phyloP scores from a whole-genome alignment of 2,113 vertebrate species.

The Pomatorhinus ruficollis region DNA sequence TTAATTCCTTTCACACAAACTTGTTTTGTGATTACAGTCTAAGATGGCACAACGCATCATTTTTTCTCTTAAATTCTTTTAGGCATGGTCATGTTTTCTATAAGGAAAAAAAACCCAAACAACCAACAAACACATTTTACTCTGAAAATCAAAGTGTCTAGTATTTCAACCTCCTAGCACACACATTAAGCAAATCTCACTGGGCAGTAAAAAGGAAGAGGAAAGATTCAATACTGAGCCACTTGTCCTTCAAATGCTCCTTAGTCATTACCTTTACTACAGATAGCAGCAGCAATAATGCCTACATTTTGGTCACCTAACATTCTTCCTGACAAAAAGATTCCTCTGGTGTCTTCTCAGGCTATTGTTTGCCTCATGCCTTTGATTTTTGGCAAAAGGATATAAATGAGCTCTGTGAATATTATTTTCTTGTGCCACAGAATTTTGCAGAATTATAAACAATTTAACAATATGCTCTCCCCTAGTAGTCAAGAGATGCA shows the following conservation, averaged over 20 bases:
- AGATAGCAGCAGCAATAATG: neutral
- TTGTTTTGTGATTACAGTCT: neutral
- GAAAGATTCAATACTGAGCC: neutral
- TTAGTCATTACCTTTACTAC: neutral
- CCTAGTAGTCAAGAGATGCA: neutral
- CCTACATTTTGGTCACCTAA: neutral
- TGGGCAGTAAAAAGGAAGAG: neutral
- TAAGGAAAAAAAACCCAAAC: neutral
- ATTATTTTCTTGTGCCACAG: neutral
- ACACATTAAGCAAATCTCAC: neutral
- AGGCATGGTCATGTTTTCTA: neutral
- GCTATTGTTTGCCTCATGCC: neutral
- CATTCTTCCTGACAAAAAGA: neutral
- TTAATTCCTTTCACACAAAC: neutral
- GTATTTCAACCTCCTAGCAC: neutral
- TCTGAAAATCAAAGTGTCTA: neutral
- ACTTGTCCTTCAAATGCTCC: conserved; percentile 25
- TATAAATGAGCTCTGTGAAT: neutral
- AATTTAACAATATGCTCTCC: neutral
- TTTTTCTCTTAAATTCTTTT: neutral
- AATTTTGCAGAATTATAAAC: neutral
- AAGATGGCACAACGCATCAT: accelerated
- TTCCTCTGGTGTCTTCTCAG: neutral
- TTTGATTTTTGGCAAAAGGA: neutral
- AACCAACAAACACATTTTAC: neutral